Evolutionary conservation across 2,888 invertebrate species (phyloP).

Genomic region (Callyntrura guangdongensis): DNA sequence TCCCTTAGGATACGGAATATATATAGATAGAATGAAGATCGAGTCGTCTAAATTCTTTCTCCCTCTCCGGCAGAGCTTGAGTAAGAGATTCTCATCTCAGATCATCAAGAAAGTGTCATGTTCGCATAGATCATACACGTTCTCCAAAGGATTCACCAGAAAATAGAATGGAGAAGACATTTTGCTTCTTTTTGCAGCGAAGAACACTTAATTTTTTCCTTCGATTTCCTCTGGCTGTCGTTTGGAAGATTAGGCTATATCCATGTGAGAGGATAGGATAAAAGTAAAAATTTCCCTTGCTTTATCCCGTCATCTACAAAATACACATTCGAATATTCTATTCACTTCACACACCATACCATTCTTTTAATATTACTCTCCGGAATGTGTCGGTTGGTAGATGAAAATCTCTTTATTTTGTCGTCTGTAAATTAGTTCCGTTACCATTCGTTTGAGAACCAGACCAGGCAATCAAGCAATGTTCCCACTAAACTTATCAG

Average conservation of each 20-base stretch:
- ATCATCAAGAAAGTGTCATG: conserved; percentile 74
- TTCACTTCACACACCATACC: no score
- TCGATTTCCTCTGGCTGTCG: conserved; percentile 37
- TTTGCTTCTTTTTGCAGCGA: background rate
- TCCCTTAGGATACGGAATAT: conserved; percentile 62
- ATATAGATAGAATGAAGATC: conserved; percentile 31
- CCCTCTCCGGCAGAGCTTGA: background rate
- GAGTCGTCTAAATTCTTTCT: conserved; percentile 26
- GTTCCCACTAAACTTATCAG: background rate
- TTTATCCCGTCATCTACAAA: background rate
- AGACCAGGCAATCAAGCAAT: background rate
- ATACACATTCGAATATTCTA: no score
- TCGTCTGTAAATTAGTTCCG: background rate
- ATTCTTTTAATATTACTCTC: no score
- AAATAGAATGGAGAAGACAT: conserved; percentile 44
- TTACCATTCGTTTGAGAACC: background rate
- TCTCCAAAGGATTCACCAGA: conserved; percentile 56
- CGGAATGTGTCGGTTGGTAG: background rate
- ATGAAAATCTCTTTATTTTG: background rate
- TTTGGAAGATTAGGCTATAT: background rate
- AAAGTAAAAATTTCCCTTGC: background rate
- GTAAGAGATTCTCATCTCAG: conserved; percentile 63
- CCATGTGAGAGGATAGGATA: background rate
- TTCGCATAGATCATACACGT: conserved; percentile 74
- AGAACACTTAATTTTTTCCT: conserved; percentile 52